Evolutionary conservation across 2,888 invertebrate genomes (phyloP).

Genomic region (Coelinius sp.): DNA sequence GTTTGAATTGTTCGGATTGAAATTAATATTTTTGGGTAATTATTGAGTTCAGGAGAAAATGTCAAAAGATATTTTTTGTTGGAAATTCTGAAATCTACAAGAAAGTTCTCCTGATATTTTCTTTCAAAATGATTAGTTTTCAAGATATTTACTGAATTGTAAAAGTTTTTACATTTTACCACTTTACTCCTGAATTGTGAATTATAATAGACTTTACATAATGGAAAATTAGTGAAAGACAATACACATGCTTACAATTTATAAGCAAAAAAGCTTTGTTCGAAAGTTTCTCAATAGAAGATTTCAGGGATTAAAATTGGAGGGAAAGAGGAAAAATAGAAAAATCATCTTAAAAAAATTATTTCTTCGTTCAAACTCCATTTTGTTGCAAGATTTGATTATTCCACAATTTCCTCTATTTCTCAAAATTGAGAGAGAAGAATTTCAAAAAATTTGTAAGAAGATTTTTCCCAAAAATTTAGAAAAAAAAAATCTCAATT

Average conservation of each 20-base stretch:
- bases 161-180: no score
- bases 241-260: conserved; percentile 11
- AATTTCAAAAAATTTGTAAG: neutral
- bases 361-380: no score
- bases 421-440: no score
- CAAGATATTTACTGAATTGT: no score
- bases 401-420: no score
- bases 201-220: neutral
- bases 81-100: neutral
- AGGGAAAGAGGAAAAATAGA: neutral
- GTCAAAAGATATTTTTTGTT: neutral
- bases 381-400: no score
- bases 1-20: no score
- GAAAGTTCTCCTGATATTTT: neutral
- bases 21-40: neutral
- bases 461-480: neutral
- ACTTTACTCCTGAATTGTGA: neutral
- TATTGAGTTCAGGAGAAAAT: neutral
- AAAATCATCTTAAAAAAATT: neutral
- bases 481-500: neutral
- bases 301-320: neutral
- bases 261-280: conserved; percentile 11
- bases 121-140: no score
- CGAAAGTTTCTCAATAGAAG: neutral
- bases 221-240: conserved; percentile 10